These are phyloP conservation scores for Prietella phreatophila DNA, from an alignment of 2,113 vertebrate species.

Conservation along the genomic window DNA sequence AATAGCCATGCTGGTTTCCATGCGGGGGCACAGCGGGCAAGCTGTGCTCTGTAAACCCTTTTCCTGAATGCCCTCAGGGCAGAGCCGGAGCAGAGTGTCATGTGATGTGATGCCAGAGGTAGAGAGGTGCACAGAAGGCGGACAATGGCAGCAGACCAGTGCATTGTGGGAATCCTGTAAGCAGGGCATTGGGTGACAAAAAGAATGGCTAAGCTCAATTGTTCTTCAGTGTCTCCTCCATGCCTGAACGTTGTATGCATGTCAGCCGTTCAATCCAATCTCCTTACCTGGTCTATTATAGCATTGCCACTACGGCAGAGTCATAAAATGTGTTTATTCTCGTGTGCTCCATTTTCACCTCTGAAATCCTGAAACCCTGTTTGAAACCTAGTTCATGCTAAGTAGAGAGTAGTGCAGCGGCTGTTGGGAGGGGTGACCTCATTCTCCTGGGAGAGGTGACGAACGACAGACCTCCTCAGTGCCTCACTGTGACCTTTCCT, in stretches of 20 bases:
- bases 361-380: conserved; percentile 7
- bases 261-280: conserved; percentile 35
- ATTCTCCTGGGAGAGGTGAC: conserved; percentile 47
- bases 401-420: conserved; percentile 16
- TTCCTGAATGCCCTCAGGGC: conserved; percentile 24
- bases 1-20: conserved; percentile 22
- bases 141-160: conserved; percentile 30
- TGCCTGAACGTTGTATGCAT: conserved; percentile 36
- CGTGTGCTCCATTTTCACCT: conserved; percentile 4
- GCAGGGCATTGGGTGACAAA: neutral
- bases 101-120: conserved; percentile 30
- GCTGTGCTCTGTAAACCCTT: conserved; percentile 30
- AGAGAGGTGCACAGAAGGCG: conserved; percentile 26
- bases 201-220: conserved; percentile 29
- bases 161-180: conserved; percentile 45
- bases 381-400: conserved; percentile 13
- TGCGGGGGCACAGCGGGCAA: conserved; percentile 21
- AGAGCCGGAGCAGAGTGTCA: conserved; percentile 13
- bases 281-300: neutral
- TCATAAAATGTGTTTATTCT: neutral
- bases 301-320: neutral
- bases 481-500: conserved; percentile 51
- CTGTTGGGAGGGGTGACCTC: conserved; percentile 37
- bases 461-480: conserved; percentile 37
- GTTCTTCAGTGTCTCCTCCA: conserved; percentile 23